phyloP scores from a whole-genome alignment of 1,140 invertebrate species.

The Trichogramma pretiosum region DNA sequence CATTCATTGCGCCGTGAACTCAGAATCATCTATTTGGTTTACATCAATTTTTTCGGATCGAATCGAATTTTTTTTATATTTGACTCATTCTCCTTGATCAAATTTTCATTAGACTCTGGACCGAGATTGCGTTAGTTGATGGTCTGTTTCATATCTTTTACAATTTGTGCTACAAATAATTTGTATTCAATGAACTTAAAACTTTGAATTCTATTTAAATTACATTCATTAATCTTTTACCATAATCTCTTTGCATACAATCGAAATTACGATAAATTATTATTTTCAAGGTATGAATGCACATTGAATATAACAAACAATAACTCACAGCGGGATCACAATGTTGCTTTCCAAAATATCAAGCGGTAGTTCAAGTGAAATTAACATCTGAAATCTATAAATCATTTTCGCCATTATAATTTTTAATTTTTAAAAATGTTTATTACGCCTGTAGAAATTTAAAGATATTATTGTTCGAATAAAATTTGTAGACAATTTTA shows the following conservation, averaged over 20 bases:
- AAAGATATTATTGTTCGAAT: no score
- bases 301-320: neutral
- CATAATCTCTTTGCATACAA: neutral
- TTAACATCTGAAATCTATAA: no score
- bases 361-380: no score
- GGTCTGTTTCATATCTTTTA: conserved; percentile 33
- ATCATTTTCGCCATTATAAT: no score
- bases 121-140: conserved; percentile 39
- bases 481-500: no score
- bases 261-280: neutral
- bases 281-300: neutral
- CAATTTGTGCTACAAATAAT: conserved; percentile 20
- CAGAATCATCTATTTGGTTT: conserved; percentile 9
- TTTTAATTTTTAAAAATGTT: no score
- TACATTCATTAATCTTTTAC: neutral
- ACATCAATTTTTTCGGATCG: no score
- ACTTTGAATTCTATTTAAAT: neutral
- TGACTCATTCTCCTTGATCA: no score
- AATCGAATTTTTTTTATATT: conserved; percentile 14
- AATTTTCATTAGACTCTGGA: conserved; percentile 20
- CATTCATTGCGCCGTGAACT: conserved; percentile 19
- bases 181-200: neutral
- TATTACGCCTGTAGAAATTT: no score
- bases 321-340: no score
- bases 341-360: no score